These are phyloP conservation scores for Toxonevra muliebris DNA, from an alignment of 2,888 invertebrate genomes.

Conservation along the genomic window DNA sequence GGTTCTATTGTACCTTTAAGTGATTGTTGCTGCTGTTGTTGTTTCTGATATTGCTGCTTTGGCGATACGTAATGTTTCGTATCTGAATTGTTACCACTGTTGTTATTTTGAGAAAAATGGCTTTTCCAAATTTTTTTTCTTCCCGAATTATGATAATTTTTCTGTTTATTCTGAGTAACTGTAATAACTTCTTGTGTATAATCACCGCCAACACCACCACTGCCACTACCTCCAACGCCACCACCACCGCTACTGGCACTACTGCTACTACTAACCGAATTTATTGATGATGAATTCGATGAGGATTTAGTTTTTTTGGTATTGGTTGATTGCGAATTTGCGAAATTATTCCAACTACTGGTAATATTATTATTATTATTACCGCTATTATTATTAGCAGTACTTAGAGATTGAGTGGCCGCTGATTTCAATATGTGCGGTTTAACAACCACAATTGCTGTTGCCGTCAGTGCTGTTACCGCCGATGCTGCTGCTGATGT, in stretches of 20 bases:
- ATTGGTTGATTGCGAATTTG: too few species aligned
- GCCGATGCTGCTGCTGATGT: not conserved
- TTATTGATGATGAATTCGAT: not conserved
- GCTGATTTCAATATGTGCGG: not conserved
- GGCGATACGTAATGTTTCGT: not conserved
- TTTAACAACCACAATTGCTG: not conserved
- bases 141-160: not conserved
- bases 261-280: constrained; percentile 3
- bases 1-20: not conserved
- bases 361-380: not conserved
- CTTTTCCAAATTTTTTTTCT: not conserved
- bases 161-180: too few species aligned
- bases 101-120: not conserved
- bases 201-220: too few species aligned
- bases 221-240: not conserved
- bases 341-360: too few species aligned
- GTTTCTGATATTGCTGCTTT: not conserved
- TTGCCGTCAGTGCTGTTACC: not conserved
- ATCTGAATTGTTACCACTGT: not conserved
- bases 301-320: too few species aligned
- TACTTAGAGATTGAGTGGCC: not conserved
- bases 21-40: not conserved
- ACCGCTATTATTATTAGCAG: not conserved
- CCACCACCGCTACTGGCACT: not conserved
- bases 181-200: too few species aligned